These are phyloP conservation scores for Chloroceryle inda DNA, from an alignment of 2,797 vertebrate species.

Conservation along the genomic window DNA sequence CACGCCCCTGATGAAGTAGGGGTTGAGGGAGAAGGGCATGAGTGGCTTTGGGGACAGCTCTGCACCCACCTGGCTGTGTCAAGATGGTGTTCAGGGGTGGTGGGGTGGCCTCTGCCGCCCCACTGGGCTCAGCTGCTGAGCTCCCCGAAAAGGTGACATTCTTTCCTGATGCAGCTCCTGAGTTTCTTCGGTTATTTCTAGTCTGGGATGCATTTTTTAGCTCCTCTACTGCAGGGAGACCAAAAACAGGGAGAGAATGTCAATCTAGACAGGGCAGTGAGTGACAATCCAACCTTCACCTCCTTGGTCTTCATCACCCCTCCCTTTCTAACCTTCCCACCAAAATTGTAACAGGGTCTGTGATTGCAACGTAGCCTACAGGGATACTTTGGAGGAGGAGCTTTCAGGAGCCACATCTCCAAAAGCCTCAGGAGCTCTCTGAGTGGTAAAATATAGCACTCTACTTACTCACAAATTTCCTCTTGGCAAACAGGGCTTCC, in stretches of 20 bases:
- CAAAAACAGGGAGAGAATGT: neutral
- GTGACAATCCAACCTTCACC: neutral
- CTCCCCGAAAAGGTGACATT: neutral
- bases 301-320: neutral
- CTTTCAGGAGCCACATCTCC: neutral
- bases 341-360: neutral
- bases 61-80: slow-evolving; percentile 55
- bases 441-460: neutral
- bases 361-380: fast-evolving
- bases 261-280: neutral
- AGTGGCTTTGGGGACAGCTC: neutral
- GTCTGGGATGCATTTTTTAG: slow-evolving; percentile 72
- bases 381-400: neutral
- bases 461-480: slow-evolving; percentile 93
- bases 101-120: neutral
- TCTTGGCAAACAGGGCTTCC: slow-evolving; percentile 88
- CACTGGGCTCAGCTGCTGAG: neutral
- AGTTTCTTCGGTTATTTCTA: slow-evolving; percentile 38
- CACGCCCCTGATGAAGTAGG: neutral
- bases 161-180: neutral
- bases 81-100: neutral
- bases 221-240: slow-evolving; percentile 69
- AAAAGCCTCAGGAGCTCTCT: neutral
- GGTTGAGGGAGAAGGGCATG: neutral
- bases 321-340: neutral